Evolutionary conservation across 2,888 invertebrate genomes (phyloP).

Genomic region (Terebella lapidaria): DNA sequence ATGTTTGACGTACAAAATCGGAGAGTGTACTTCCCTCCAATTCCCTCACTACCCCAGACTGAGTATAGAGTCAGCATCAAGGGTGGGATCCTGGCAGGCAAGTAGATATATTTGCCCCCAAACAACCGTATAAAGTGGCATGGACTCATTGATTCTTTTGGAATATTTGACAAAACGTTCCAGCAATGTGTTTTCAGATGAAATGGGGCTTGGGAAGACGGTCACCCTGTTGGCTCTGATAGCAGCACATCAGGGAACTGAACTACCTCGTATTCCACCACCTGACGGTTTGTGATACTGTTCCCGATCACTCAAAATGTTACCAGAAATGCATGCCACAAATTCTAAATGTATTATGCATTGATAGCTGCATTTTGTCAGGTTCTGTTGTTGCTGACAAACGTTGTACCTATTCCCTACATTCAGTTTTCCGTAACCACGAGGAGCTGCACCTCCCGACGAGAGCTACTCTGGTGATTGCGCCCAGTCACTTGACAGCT

Average conservation of each 20-base stretch:
- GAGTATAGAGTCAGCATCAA: conserved; percentile 4
- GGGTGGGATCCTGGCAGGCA: conserved; percentile 13
- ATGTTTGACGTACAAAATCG: conserved; percentile 6
- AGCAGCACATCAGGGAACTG: background rate
- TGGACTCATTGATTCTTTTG: too few relatives aligned
- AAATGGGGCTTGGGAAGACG: conserved; percentile 19
- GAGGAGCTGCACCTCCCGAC: conserved; percentile 3
- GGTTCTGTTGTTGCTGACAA: too few relatives aligned
- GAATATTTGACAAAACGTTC: too few relatives aligned
- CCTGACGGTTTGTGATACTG: conserved; percentile 1
- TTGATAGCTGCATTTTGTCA: too few relatives aligned
- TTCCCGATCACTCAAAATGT: background rate
- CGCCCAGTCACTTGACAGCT: conserved; percentile 12
- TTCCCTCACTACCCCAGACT: conserved; percentile 2
- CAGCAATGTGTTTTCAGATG: too few relatives aligned
- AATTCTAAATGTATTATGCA: too few relatives aligned
- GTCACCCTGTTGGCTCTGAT: conserved; percentile 11
- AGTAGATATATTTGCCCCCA: too few relatives aligned
- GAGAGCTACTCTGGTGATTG: conserved; percentile 11
- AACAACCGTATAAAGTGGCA: too few relatives aligned
- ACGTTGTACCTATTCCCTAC: too few relatives aligned
- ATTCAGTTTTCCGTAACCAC: background rate
- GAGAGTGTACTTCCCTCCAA: conserved; percentile 5
- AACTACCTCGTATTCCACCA: conserved; percentile 1
- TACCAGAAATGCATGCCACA: too few relatives aligned